A percentile compares a stretch with the other conserved stretches of the same genome.
These are phyloP conservation scores for Gymnothorax reevesii DNA, from an alignment of 2,797 vertebrate genomes.

Conservation along the genomic window DNA sequence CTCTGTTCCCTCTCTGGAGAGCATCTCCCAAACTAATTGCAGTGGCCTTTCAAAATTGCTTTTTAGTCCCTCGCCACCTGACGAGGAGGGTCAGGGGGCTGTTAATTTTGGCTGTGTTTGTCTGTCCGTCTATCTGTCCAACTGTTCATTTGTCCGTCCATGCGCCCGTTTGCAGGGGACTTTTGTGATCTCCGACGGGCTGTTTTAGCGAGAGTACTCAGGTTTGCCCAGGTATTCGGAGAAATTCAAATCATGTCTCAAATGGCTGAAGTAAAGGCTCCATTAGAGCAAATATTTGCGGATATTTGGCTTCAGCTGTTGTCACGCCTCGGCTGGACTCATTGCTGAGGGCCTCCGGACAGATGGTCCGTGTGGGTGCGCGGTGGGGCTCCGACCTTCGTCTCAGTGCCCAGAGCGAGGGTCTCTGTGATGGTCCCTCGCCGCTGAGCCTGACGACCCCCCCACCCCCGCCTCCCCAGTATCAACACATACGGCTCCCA, in stretches of 20 bases:
- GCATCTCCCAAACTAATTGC: too few relatives aligned
- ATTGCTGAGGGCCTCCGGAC: neutral
- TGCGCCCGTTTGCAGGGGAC: too few relatives aligned
- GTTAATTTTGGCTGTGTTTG: too few relatives aligned
- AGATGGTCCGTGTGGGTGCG: conserved; percentile 15
- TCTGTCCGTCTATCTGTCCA: too few relatives aligned
- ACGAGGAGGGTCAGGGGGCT: too few relatives aligned
- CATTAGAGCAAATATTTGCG: neutral
- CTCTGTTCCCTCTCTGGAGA: too few relatives aligned
- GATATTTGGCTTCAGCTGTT: neutral
- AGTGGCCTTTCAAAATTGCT: too few relatives aligned
- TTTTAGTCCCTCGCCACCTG: too few relatives aligned
- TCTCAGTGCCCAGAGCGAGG: neutral
- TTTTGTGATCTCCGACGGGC: too few relatives aligned
- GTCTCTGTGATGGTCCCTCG: neutral
- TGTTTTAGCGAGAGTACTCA: too few relatives aligned
- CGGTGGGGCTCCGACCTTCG: neutral
- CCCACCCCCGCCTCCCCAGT: neutral
- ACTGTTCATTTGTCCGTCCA: too few relatives aligned
- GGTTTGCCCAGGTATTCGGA: neutral
- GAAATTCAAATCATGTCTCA: neutral
- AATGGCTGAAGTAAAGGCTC: neutral
- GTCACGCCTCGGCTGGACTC: neutral
- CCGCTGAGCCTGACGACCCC: neutral
- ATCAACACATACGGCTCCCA: neutral